Evolutionary conservation across 2,888 invertebrate species (phyloP), one percentile per base, ranked within the genome.

Genomic region (Aphidius colemani): DNA sequence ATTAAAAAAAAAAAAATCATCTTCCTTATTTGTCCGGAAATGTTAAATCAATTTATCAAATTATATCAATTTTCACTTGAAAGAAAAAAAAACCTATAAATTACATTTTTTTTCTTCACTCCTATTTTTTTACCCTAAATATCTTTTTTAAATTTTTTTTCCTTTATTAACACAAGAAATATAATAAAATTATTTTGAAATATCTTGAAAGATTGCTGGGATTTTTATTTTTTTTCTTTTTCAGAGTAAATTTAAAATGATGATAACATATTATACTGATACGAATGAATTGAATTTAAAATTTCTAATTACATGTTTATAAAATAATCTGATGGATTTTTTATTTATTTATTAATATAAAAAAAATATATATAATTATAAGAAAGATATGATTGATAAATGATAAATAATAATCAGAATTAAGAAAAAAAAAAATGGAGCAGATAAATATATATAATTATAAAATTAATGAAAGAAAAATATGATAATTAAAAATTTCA

Each of bases 1-100:
- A 30, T 30, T 30, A 30, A 30, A 30, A 30, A 30, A 30, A 30
- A 30, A 30, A 13, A 7, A 53, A 44, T 61, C 58, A 41, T 55
- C 13, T 9, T 30, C 59, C 48, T 9, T 11, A 56, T 59, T 56
- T 41, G 46, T 62, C 60, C 65, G 67, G 55, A 63, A 66, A 6
- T 51, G 51, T 51, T 7, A n/a, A 6, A 11, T 49, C 11, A 8
- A 6, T 11, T 49, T 39, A 11, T 8, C 30, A 30, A 30, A 30
- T 30, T 30, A 30, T 30, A 30, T 30, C 30, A 30, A 30, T 30
- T 30, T 30, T 30, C 30, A 30, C 3, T 5, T 5, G 5, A 30
- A 30, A 30, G 4, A 30, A 30, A 30, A 30, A 30, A 30, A 30
- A 30, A 30, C 30, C 30, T 30, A 30, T 30, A 30, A 30, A 30